Conservation (phyloP, 2,797 vertebrate genomes). For the Lagodon rhomboides region DNA sequence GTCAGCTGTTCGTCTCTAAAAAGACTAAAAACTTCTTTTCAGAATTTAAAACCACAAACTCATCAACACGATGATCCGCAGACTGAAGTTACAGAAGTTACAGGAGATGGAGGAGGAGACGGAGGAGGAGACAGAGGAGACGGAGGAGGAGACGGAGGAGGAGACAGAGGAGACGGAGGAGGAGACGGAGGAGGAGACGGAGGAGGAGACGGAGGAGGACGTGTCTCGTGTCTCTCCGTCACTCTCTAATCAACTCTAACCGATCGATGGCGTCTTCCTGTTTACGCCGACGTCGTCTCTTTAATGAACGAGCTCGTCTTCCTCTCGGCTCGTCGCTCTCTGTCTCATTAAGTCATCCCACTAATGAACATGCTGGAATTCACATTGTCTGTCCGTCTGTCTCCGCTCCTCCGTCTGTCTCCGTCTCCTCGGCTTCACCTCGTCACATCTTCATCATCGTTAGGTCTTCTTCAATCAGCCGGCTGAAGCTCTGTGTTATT, state of each 20-base stretch:
- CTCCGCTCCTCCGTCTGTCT: background rate
- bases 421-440: background rate
- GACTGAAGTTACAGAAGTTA: too few relatives aligned
- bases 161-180: too few relatives aligned
- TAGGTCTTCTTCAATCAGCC: background rate
- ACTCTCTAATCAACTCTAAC: conserved; percentile 7
- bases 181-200: too few relatives aligned
- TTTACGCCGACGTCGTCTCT: background rate
- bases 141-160: too few relatives aligned
- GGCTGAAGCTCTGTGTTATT: background rate
- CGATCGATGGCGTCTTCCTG: background rate
- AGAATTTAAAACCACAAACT: too few relatives aligned
- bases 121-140: too few relatives aligned
- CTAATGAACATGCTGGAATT: background rate
- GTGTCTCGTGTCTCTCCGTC: background rate
- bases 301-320: background rate
- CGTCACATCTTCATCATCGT: background rate
- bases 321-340: conserved; percentile 6
- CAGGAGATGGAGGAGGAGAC: too few relatives aligned
- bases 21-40: too few relatives aligned
- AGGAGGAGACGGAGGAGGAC: too few relatives aligned
- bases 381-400: background rate
- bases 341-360: background rate
- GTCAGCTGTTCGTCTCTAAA: too few relatives aligned
- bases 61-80: background rate